Percentiles rank a stretch among this genome's conserved stretches.
Evolutionary conservation across 2,888 invertebrate species (phyloP).

Genomic region (Drosophila formosana): DNA sequence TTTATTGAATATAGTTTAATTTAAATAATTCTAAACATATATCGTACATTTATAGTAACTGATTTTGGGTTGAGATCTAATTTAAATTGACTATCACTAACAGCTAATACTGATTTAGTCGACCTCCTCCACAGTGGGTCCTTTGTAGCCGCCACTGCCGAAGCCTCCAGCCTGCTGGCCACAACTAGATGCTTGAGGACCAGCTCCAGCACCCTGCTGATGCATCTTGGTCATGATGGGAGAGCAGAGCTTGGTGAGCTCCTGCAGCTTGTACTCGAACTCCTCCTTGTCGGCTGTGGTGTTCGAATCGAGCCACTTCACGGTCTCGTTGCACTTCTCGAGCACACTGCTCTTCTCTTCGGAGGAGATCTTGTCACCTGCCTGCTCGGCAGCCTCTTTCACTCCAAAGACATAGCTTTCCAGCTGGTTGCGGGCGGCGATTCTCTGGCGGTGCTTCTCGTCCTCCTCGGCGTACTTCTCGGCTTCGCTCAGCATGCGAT

Average conservation of each 20-base stretch:
- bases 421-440: conserved; percentile 89
- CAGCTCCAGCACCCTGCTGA: conserved; percentile 61
- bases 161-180: conserved; percentile 42
- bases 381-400: conserved; percentile 89
- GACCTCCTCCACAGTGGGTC: conserved; percentile 61
- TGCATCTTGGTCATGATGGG: conserved; percentile 86
- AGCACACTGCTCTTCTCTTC: conserved; percentile 45
- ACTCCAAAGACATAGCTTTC: conserved; percentile 90
- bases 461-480: conserved; percentile 91
- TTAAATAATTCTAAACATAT: conserved; percentile 1
- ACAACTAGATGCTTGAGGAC: conserved; percentile 85
- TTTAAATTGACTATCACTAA: not conserved
- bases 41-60: not conserved
- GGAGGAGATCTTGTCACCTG: conserved; percentile 85
- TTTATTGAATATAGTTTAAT: conserved; percentile 17
- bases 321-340: conserved; percentile 88
- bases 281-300: conserved; percentile 91
- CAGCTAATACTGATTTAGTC: conserved; percentile 34
- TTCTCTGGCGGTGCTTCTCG: conserved; percentile 88
- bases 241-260: conserved; percentile 84
- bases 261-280: conserved; percentile 86
- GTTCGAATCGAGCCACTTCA: conserved; percentile 92
- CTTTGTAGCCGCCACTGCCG: conserved; percentile 23
- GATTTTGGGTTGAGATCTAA: conserved; percentile 25
- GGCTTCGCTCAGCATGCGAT: conserved; percentile 91